These are phyloP conservation scores for Bactericera cockerelli DNA, from an alignment of 1,140 invertebrate species.

Conservation along the genomic window DNA sequence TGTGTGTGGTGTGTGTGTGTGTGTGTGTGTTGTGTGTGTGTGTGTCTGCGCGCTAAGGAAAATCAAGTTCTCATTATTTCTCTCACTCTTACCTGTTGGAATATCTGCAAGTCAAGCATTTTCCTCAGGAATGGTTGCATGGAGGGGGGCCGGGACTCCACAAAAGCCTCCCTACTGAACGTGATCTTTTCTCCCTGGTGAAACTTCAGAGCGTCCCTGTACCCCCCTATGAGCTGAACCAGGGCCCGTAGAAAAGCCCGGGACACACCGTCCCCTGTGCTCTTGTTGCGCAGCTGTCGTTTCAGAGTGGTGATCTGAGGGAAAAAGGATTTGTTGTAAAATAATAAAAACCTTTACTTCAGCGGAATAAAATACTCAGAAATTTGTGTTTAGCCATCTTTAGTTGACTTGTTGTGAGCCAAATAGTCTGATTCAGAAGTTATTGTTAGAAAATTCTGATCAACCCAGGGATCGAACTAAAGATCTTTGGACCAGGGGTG, in stretches of 20 bases:
- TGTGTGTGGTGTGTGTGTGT: too few relatives aligned
- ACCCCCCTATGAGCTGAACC: constrained; percentile 83
- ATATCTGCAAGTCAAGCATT: constrained; percentile 86
- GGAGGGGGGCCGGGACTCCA: constrained; percentile 58
- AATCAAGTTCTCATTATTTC: too few relatives aligned
- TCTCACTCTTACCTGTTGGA: constrained; percentile 55
- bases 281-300: constrained; percentile 50
- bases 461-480: too few relatives aligned
- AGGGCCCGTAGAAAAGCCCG: constrained; percentile 76
- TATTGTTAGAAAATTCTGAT: too few relatives aligned
- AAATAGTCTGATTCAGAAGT: too few relatives aligned
- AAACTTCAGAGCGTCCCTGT: constrained; percentile 75
- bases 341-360: constrained; percentile 6
- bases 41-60: too few relatives aligned
- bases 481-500: too few relatives aligned
- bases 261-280: constrained; percentile 71
- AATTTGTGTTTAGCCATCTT: constrained; percentile 13
- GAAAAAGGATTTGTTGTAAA: constrained; percentile 20
- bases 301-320: constrained; percentile 46
- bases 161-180: constrained; percentile 70
- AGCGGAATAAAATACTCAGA: constrained; percentile 22
- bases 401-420: too few relatives aligned
- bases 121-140: constrained; percentile 78
- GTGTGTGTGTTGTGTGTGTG: too few relatives aligned
- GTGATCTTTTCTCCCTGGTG: constrained; percentile 65